Base-by-base conservation (phyloP, 2,113 vertebrate genomes). In the Empidonax traillii region DNA sequence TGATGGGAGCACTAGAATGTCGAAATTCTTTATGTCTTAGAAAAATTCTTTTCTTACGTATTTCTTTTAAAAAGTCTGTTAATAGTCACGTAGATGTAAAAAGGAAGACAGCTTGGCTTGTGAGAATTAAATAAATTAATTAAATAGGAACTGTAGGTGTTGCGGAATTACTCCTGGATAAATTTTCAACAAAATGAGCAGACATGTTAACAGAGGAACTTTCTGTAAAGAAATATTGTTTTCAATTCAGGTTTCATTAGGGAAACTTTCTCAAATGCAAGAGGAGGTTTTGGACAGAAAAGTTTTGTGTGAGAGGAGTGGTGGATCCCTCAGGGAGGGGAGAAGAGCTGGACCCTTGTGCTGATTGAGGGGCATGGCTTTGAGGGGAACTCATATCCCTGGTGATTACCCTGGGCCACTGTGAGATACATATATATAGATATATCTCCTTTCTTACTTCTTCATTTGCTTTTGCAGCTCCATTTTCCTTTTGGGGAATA, bases 321-420 rank as follows among this genome's bases (percentile, higher is more conserved):
- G 19, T 33, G 17, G 27, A 39, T 41, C 27, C 15, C 4, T 86
- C 24, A 28, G 35, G 39, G 7, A 8, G 0, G 1, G 52, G 14
- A 53, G 49, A 69, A 79, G 55, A 65, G 28, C 62, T 69, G 46
- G 47, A 53, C 6, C 17, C 39, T 49, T 1, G 0, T 77, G 35
- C 24, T 56, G 23, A 17, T 27, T 10, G 11, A 21, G 24, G 41
- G 46, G 5, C 9, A 6, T n/a, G 59, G 47, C 52, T 68, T 3
- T 30, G 20, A 13, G 14, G 16, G 19, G 18, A 59, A 69, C 39
- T 41, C 20, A 4, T 43, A n/a, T 21, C 23, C n/a, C 49, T 51
- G 41, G 15, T 51, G 18, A 30, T 59, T 18, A 27, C 27, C 27
- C 2, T 24, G 33, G 28, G 25, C 35, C 30, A 25, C 28, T 65